phyloP scores from a whole-genome alignment of 2,888 invertebrate species.

The Adela reaumurella region DNA sequence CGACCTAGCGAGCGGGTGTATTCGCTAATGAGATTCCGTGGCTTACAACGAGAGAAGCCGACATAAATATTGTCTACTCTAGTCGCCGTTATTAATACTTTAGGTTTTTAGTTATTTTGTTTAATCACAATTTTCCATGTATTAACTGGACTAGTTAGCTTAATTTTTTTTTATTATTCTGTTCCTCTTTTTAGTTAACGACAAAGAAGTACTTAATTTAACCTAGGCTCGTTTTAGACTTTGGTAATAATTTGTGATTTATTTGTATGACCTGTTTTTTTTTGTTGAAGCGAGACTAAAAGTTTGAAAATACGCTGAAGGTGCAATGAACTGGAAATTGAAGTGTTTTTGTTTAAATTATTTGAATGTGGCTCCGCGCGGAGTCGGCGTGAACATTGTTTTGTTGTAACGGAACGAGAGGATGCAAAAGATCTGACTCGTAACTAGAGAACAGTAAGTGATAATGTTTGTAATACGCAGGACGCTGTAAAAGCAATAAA shows the following conservation, averaged over 20 bases:
- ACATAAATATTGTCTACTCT: conserved; percentile 21
- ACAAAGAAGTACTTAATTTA: neutral
- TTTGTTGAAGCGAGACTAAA: neutral
- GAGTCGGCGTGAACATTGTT: too few species aligned
- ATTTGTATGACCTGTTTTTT: neutral
- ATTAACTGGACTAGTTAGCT: neutral
- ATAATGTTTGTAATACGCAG: conserved; percentile 46
- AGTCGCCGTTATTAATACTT: conserved; percentile 24
- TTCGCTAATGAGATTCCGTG: neutral
- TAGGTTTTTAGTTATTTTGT: conserved; percentile 28
- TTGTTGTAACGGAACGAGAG: neutral
- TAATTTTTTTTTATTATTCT: neutral
- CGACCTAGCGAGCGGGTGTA: too few species aligned
- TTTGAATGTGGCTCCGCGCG: too few species aligned
- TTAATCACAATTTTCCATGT: conserved; percentile 13
- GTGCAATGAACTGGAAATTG: too few species aligned
- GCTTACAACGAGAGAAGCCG: neutral
- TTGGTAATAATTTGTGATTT: neutral
- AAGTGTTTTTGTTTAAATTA: too few species aligned
- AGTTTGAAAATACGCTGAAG: too few species aligned
- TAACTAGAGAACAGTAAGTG: conserved; percentile 43
- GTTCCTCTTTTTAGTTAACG: neutral
- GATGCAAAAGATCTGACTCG: conserved; percentile 30
- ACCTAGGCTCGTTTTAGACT: neutral
- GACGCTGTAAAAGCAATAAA: conserved; percentile 55